Conservation (phyloP, 2,113 vertebrate genomes). For the Rhynchopsitta pachyrhyncha region DNA sequence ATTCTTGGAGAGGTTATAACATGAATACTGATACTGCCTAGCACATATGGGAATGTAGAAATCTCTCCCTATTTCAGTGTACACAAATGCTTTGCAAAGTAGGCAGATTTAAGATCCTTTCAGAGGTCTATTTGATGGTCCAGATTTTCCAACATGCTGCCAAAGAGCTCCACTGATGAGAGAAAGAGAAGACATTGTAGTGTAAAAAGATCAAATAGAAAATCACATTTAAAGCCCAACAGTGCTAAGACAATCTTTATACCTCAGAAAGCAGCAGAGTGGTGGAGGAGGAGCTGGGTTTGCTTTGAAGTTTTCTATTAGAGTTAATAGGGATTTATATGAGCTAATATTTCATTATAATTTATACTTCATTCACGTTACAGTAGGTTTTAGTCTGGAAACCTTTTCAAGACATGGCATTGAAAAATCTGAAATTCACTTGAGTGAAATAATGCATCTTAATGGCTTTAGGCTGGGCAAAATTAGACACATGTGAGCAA, state of each 20-base stretch:
- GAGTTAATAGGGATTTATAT: slow-evolving; percentile 39
- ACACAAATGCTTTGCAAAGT: background rate
- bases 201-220: slow-evolving; percentile 12
- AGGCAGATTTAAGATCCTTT: background rate
- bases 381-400: slow-evolving; percentile 35
- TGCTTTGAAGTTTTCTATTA: slow-evolving; percentile 47
- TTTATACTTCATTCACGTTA: slow-evolving; percentile 39
- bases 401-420: slow-evolving; percentile 28
- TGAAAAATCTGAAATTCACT: slow-evolving; percentile 51
- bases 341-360: slow-evolving; percentile 46
- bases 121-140: background rate
- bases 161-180: background rate
- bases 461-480: slow-evolving; percentile 38
- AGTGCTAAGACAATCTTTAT: background rate
- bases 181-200: background rate
- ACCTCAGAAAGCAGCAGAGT: background rate
- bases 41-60: background rate
- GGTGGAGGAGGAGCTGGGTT: background rate
- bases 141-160: background rate
- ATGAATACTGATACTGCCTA: background rate
- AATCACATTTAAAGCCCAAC: slow-evolving; percentile 5
- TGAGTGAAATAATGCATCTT: slow-evolving; percentile 46
- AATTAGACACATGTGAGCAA: slow-evolving; percentile 49
- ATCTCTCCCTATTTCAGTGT: background rate
- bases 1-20: background rate